Percentiles rank a stretch among this genome's conserved stretches.
phyloP scores from a whole-genome alignment of 2,797 vertebrate species.

The Ceryle rudis region DNA sequence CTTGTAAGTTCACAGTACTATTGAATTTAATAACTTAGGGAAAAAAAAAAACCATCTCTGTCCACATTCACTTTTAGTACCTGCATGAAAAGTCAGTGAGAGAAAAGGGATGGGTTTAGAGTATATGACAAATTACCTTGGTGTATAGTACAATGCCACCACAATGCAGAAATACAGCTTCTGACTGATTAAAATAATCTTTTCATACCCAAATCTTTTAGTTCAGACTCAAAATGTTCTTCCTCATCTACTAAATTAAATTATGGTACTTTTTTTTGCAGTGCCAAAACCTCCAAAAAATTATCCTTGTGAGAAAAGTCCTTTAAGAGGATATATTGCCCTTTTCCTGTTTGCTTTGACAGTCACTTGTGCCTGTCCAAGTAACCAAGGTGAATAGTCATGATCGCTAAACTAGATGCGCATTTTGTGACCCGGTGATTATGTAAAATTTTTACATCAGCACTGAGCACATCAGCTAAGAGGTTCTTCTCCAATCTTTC shows the following conservation, averaged over 20 bases:
- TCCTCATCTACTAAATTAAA: not conserved
- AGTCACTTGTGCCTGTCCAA: not conserved
- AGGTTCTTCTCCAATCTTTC: not conserved
- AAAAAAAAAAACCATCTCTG: accelerated
- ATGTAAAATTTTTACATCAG: not conserved
- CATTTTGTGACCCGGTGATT: not conserved
- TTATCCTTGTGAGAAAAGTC: not conserved
- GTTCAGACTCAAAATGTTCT: not conserved
- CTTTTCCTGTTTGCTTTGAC: not conserved
- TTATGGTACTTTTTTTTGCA: not conserved
- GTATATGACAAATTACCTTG: not conserved
- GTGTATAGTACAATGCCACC: not conserved
- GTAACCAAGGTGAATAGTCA: accelerated
- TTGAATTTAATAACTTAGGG: not conserved
- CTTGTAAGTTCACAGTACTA: constrained; percentile 78
- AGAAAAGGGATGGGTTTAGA: not conserved
- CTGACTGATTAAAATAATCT: not conserved
- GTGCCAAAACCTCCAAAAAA: accelerated
- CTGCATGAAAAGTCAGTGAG: not conserved
- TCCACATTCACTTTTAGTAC: not conserved
- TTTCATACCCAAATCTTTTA: not conserved
- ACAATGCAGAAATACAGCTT: not conserved
- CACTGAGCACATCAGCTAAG: not conserved
- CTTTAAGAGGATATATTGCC: not conserved
- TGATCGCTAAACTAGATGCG: not conserved